Evolutionary conservation across 2,113 vertebrate species (phyloP), one percentile per base, ranked within the genome.

Genomic region (Cyanoramphus novaezelandiae): DNA sequence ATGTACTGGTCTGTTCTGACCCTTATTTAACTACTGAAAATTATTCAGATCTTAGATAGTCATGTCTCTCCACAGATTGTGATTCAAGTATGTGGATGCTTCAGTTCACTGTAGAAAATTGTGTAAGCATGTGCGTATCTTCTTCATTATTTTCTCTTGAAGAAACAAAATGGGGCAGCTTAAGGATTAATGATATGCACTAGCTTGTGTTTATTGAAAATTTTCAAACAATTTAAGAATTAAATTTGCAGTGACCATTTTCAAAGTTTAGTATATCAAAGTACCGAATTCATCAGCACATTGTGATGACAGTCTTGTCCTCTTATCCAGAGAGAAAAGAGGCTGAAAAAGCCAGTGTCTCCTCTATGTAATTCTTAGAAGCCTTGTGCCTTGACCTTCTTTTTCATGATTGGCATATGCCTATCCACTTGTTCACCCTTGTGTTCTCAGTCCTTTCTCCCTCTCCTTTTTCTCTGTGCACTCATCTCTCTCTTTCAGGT

Each of bases 381-480:
- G 4, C 7, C 6, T 60, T 81, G 23, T 20, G 52, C 23, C 5
- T 62, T 49, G 6, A 27, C 79, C 28, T 91, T 33, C 27, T 35
- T 72, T 86, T 87, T 67, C 9, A 7, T 53, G 24, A 49, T 15
- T 47, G 6, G 0, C 24, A n/a, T 74, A 31, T 52, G 23, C 3
- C 1, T 1, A 57, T 31, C 2, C 10, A 4, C 2, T 47, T 83
- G 7, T 7, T 81, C 3, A 2, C 5, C 6, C 7, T 35, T 44
- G 10, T 53, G 14, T 52, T 76, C 37, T 62, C 2, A 23, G 4
- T 55, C 28, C 6, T 43, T 74, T 84, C 14, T 67, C 27, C 8
- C 5, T 74, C 12, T 85, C 13, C 4, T 50, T 82, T 92, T 64
- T 17, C 8, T 72, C 8, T 17, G 50, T 24, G 43, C 29, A 9